These are phyloP conservation scores for Parapsyche elsis DNA, from an alignment of 1,140 invertebrate genomes.

Conservation along the genomic window DNA sequence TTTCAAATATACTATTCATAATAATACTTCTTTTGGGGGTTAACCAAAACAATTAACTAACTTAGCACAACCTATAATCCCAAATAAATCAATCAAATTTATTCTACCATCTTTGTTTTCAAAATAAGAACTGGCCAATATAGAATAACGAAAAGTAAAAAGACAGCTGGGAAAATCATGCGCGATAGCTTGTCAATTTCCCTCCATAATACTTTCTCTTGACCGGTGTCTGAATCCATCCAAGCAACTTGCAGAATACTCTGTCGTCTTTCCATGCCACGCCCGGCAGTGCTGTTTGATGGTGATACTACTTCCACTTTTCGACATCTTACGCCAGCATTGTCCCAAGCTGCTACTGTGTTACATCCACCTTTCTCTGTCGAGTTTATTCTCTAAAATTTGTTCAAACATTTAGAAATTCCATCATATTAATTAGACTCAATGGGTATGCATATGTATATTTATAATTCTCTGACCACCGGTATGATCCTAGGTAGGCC, in stretches of 20 bases:
- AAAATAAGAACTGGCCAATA: slow-evolving; percentile 80
- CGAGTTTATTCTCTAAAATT: slow-evolving; percentile 69
- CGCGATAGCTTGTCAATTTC: slow-evolving; percentile 76
- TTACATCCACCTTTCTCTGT: slow-evolving; percentile 73
- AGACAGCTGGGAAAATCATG: slow-evolving; percentile 78
- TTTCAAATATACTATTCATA: too few species aligned
- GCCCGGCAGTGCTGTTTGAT: slow-evolving; percentile 52
- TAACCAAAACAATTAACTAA: background rate
- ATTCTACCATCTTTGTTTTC: slow-evolving; percentile 67
- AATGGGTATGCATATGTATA: background rate
- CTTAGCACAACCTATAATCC: slow-evolving; percentile 45
- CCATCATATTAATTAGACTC: background rate
- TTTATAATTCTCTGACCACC: slow-evolving; percentile 66
- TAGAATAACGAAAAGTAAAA: slow-evolving; percentile 77
- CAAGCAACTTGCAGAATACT: slow-evolving; percentile 70
- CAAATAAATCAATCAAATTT: background rate
- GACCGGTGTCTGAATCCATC: slow-evolving; percentile 72
- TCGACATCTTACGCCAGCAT: slow-evolving; percentile 69
- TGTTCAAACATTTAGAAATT: background rate
- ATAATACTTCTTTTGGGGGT: too few species aligned
- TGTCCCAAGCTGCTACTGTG: slow-evolving; percentile 72
- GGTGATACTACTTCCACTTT: slow-evolving; percentile 67
- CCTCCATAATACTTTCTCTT: slow-evolving; percentile 74
- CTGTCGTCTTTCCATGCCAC: slow-evolving; percentile 63
- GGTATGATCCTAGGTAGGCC: slow-evolving; percentile 70